Conservation (phyloP, 2,113 vertebrate genomes). For the Coptodon rendalli region DNA sequence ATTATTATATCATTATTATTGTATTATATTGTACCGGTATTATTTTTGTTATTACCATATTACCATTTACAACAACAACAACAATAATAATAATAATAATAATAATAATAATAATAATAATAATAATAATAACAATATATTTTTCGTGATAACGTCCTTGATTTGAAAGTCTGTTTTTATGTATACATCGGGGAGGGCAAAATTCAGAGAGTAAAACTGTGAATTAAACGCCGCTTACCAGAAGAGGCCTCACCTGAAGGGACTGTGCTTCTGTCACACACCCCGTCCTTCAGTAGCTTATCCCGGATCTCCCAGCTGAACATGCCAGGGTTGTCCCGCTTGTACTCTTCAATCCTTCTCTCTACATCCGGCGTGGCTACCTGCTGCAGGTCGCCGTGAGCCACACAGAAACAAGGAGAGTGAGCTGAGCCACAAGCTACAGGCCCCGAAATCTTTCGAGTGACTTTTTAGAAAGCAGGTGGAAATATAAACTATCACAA, state of each 20-base stretch:
- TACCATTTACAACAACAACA: background rate
- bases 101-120: background rate
- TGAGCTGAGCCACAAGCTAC: background rate
- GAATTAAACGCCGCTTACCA: conserved; percentile 63
- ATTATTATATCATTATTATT: background rate
- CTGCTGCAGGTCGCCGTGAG: conserved; percentile 79
- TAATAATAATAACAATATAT: background rate
- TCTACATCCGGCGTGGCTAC: conserved; percentile 94
- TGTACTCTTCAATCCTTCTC: conserved; percentile 95
- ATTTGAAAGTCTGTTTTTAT: background rate
- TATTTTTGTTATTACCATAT: background rate
- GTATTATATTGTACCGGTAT: background rate
- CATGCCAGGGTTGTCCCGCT: conserved; percentile 91
- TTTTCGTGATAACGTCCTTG: background rate
- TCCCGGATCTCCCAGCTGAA: conserved; percentile 99
- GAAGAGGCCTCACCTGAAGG: conserved; percentile 94
- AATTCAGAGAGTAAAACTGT: background rate
- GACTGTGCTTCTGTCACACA: conserved; percentile 91
- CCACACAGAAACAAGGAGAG: background rate
- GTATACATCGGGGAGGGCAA: background rate
- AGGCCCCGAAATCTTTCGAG: background rate
- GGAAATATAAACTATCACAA: background rate
- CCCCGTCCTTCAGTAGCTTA: conserved; percentile 89
- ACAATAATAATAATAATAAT: background rate
- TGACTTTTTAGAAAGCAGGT: background rate